phyloP scores from a whole-genome alignment of 30 jellyfish, hydroid and myxozoan species.

The Sanderia malayensis region DNA sequence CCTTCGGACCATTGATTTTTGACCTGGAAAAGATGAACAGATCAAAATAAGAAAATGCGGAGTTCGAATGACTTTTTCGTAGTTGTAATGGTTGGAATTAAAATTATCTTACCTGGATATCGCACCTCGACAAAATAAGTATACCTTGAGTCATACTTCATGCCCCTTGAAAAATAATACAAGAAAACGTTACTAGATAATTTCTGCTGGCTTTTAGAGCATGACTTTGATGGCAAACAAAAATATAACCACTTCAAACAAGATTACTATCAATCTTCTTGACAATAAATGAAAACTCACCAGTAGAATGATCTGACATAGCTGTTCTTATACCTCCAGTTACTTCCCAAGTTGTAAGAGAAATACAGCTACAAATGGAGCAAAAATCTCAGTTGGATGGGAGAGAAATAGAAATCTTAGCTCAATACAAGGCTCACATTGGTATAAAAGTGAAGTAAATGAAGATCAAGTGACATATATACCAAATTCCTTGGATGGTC shows the following conservation, averaged over 20 bases:
- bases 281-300: constrained; percentile 41
- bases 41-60: not conserved
- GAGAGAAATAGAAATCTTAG: too few relatives aligned
- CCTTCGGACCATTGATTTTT: constrained; percentile 26
- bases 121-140: constrained; percentile 60
- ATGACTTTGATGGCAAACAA: too few relatives aligned
- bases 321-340: constrained; percentile 65
- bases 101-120: constrained; percentile 61
- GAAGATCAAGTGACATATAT: too few relatives aligned
- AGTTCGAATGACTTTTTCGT: too few relatives aligned
- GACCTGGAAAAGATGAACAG: constrained; percentile 17
- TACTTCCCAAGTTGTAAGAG: constrained; percentile 65
- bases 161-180: constrained; percentile 69
- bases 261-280: too few relatives aligned
- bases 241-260: too few relatives aligned
- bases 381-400: too few relatives aligned
- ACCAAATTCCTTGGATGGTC: constrained; percentile 78
- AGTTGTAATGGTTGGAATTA: too few relatives aligned
- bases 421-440: too few relatives aligned
- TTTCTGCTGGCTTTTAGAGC: too few relatives aligned
- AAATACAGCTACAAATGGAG: constrained; percentile 90
- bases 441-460: too few relatives aligned
- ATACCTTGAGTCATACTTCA: constrained; percentile 38
- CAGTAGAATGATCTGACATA: constrained; percentile 74
- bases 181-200: too few relatives aligned